These are phyloP conservation scores for Hedya salicella DNA, from an alignment of 2,888 invertebrate species.

Conservation along the genomic window DNA sequence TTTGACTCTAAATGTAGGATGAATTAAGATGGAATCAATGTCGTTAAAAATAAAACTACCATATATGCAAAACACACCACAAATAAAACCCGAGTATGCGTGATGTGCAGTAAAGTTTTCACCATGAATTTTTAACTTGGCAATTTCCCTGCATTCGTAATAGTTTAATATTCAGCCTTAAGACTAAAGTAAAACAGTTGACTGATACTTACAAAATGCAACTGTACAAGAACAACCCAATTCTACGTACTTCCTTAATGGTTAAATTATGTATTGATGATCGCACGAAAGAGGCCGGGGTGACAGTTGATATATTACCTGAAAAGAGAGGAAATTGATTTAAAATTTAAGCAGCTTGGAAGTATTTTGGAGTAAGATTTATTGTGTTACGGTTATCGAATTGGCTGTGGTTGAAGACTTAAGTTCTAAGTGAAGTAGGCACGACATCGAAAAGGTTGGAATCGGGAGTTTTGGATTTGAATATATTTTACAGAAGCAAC, in stretches of 20 bases:
- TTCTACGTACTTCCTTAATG: slow-evolving; percentile 25
- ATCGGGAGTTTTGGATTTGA: too few species aligned
- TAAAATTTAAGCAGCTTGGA: slow-evolving; percentile 31
- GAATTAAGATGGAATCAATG: too few species aligned
- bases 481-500: too few species aligned
- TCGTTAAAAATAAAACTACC: not conserved
- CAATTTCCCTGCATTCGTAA: not conserved
- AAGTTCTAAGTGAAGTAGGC: too few species aligned
- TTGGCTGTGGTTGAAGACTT: slow-evolving; percentile 2
- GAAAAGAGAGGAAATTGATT: slow-evolving; percentile 39
- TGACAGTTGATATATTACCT: slow-evolving; percentile 41
- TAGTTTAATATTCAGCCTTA: not conserved
- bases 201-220: slow-evolving; percentile 3
- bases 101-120: not conserved
- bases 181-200: not conserved
- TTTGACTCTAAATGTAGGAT: too few species aligned
- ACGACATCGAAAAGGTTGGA: too few species aligned
- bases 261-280: slow-evolving; percentile 36
- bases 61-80: not conserved
- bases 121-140: slow-evolving; percentile 10
- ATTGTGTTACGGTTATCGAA: slow-evolving; percentile 10
- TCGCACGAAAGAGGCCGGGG: slow-evolving; percentile 28
- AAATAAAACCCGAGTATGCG: not conserved
- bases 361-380: slow-evolving; percentile 30
- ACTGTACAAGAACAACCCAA: not conserved